Evolutionary conservation across 1,140 invertebrate species (phyloP), one percentile per base, ranked within the genome.

Genomic region (Nasonia vitripennis): DNA sequence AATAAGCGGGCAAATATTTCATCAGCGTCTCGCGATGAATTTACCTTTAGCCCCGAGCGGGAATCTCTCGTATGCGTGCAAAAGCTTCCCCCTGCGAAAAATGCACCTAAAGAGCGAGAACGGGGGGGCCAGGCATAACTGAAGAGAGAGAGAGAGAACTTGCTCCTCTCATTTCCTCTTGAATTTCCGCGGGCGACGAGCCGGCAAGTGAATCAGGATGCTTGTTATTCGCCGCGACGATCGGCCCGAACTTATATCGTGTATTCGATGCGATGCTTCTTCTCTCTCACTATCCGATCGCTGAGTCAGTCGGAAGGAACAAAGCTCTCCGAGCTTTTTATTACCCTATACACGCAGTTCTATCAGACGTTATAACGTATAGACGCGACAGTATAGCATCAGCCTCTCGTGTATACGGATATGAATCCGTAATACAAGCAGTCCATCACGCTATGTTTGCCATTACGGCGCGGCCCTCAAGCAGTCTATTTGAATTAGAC

Each of bases 131-230:
- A 14, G 9, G 45, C 45, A 17, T 23, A 78, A n/a, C 4, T 9
- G n/a, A 31, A 85, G 71, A 75, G 78, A 31, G 62, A 81, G 78
- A 73, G 45, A 68, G 48, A 81, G 71, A 37, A 1, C 27, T n/a
- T 23, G 14, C 80, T 82, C 82, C 86, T 84, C 86, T 89, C 84
- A 88, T 88, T 89, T 89, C 85, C 85, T 41, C 80, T 78, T 79
- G 83, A 86, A 87, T 88, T 89, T 87, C 83, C 86, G 81, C 37
- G 67, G 84, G 62, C 83, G 70, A 31, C 70, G 55, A 37, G 70
- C 78, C 71, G 55, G 41, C 79, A 88, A 87, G 79, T 85, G 77
- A 87, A 88, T 88, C 82, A 86, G 84, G 51, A 70, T 20, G 51
- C 68, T 81, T 81, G 70, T 81, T 37, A 45, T 14, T 23, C 71